Base-by-base conservation (phyloP, 2,113 vertebrate species). In the Chroicocephalus ridibundus region DNA sequence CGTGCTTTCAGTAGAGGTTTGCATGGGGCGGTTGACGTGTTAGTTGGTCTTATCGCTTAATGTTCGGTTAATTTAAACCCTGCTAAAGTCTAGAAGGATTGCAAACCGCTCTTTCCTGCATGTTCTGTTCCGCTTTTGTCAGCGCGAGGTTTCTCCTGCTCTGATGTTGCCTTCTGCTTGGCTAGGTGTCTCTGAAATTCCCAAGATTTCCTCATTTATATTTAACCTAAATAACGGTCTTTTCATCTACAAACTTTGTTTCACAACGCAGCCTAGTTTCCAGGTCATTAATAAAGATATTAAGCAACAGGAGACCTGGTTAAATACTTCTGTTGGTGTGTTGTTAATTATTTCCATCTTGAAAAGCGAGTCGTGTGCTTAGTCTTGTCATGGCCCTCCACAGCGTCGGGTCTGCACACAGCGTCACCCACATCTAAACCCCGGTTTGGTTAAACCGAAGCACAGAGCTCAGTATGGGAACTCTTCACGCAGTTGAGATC, bases 241-340 rank as follows among this genome's bases (percentile, higher is more conserved):
- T 97, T 88, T 94, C 54, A 77, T 96, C 90, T 84, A 69, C 88
- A 92, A 71, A 93, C 76, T 91, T 90, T 74, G 60, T 86, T 88
- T 74, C 79, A 34, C 29, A 12, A 11, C 36, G 55, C 86, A 93
- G 55, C 82, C 86, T 83, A 47, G 26, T 93, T 96, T 96, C 72
- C 80, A 86, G 57, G 42, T 77, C 90, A 86, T 96, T 97, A 93
- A 82, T 95, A 83, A 91, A 93, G 87, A 82, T 77, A 52, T 4
- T 66, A 76, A 88, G 71, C 92, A 88, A 54, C 34, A 85, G 66
- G 90, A 94, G 79, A 66, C 62, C 36, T 77, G 77, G 57, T 69
- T 92, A 83, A 95, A 88, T 88, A 74, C 62, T 82, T 77, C 44
- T 79, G 21, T 61, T 89, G 31, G 52, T 36, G 65, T 32, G 36